phyloP scores from a whole-genome alignment of 2,797 vertebrate genomes.

The Galago senegalensis region DNA sequence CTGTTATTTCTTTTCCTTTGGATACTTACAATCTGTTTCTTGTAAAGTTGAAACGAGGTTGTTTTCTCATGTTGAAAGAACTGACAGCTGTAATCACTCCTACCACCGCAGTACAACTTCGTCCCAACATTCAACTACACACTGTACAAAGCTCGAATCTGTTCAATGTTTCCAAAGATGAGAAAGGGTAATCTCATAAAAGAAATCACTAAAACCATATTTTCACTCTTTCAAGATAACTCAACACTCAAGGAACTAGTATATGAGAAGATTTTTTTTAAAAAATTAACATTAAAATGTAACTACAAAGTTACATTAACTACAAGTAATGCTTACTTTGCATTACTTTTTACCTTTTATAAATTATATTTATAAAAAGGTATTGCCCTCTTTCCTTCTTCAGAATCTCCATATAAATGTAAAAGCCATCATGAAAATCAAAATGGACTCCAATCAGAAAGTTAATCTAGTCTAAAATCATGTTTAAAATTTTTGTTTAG shows the following conservation, averaged over 20 bases:
- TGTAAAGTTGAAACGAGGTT: slow-evolving; percentile 79
- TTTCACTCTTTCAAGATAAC: slow-evolving; percentile 37
- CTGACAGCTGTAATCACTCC: slow-evolving; percentile 81
- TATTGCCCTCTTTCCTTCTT: neutral
- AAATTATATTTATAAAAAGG: neutral
- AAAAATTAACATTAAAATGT: neutral
- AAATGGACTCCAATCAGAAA: neutral
- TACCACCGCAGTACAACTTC: slow-evolving; percentile 24
- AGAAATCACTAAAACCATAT: neutral
- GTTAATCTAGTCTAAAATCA: neutral
- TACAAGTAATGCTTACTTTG: neutral
- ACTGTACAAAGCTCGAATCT: slow-evolving; percentile 36
- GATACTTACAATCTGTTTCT: slow-evolving; percentile 83
- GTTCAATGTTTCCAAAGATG: slow-evolving; percentile 68
- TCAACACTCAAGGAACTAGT: neutral
- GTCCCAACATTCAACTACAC: slow-evolving; percentile 27
- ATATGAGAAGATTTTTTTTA: neutral
- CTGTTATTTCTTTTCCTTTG: slow-evolving; percentile 72
- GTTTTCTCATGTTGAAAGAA: slow-evolving; percentile 82
- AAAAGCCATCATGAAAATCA: neutral
- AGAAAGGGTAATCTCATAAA: slow-evolving; percentile 54
- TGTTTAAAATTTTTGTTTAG: neutral
- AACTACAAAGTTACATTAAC: neutral
- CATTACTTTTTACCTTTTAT: neutral
- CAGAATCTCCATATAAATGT: neutral